Evolutionary conservation across 2,888 invertebrate genomes (phyloP).

Genomic region (Thereva nobilitata): DNA sequence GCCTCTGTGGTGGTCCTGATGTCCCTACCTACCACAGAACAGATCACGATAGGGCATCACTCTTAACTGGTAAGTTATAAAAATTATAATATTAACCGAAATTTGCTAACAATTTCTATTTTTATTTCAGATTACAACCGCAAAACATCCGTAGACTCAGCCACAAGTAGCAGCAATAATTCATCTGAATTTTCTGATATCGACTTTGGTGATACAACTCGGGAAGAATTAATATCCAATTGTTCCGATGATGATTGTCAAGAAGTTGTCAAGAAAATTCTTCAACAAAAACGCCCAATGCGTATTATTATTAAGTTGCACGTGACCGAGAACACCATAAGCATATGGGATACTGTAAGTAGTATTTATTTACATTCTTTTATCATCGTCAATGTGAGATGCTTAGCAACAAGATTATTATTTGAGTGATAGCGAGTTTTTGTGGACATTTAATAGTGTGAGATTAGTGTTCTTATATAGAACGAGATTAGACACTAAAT

Average conservation of each 20-base stretch:
- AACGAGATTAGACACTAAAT: no score
- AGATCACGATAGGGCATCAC: constrained; percentile 61
- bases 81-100: not conserved
- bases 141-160: constrained; percentile 58
- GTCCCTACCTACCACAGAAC: constrained; percentile 74
- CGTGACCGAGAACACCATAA: constrained; percentile 76
- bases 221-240: constrained; percentile 53
- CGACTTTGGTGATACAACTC: constrained; percentile 50
- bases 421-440: no score
- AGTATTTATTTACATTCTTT: constrained; percentile 18
- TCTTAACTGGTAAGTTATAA: constrained; percentile 55
- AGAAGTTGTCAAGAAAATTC: constrained; percentile 66
- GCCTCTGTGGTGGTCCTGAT: constrained; percentile 99
- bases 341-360: constrained; percentile 83
- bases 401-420: no score
- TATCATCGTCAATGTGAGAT: no score
- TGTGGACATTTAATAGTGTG: no score
- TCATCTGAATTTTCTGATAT: constrained; percentile 56
- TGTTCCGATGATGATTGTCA: constrained; percentile 57
- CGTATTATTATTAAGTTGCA: constrained; percentile 77
- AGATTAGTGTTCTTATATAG: no score
- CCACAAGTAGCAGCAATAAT: constrained; percentile 50
- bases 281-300: constrained; percentile 69
- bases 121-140: constrained; percentile 53
- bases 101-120: constrained; percentile 9